Evolutionary conservation across 2,888 invertebrate species (phyloP), one percentile per base, ranked within the genome.

Genomic region (Peribatodes rhomboidaria): DNA sequence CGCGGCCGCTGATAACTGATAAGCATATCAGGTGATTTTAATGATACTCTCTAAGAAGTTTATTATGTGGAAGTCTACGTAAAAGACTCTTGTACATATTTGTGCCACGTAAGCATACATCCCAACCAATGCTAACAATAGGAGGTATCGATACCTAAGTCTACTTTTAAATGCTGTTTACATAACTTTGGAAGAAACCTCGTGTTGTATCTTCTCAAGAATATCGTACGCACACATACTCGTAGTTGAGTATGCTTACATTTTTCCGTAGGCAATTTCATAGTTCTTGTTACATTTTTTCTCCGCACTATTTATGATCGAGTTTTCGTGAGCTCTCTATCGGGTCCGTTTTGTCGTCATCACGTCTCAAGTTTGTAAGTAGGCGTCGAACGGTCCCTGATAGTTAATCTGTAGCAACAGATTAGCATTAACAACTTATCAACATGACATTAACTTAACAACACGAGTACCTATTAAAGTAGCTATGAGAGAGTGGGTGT

Each of bases 401-500:
- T 53, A 52, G 1, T 16, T 33, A 11, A 50, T 46, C n/a, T 65
- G 49, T 56, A 61, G 44, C 65, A 56, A 60, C 50, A 14, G 42
- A 60, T 65, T 64, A 63, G 58, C 55, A 66, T 66, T 61, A 54
- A 65, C 52, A 31, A 53, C 49, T 60, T 42, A 55, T 59, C 47
- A 49, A 49, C 31, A 49, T 31, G 35, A 50, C 50, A 50, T 50
- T 18, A 37, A 50, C 8, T 53, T 41, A 53, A 37, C 33, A 16
- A 47, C 39, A 50, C n/a, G 37, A 65, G 61, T 61, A 63, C 27
- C 27, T 27, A 13, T 44, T 42, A 18, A 13, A 44, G 66, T 64
- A 59, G 49, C 46, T 55, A 57, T 62, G 57, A 22, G 67, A 62
- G 68, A 57, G 73, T 74, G 72, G 75, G 76, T 67, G 76, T 73